A percentile compares a stretch with the other conserved stretches of the same genome.
phyloP scores from a whole-genome alignment of 1,140 invertebrate species.

The Tetranychus cinnabarinus region DNA sequence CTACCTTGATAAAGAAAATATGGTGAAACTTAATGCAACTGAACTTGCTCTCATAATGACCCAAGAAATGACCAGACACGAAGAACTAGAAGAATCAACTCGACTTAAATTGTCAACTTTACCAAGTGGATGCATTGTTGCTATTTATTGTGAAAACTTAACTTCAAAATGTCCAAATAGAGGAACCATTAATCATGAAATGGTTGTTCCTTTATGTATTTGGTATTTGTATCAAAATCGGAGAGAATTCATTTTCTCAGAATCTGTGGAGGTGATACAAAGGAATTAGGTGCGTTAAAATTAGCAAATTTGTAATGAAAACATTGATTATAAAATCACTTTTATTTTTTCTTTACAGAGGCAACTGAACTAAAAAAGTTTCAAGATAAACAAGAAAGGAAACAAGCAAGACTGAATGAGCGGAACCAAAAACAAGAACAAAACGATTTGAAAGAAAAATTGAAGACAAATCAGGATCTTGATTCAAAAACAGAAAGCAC shows the following conservation, averaged over 20 bases:
- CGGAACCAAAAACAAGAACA: not conserved
- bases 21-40: not conserved
- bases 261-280: conserved; percentile 46
- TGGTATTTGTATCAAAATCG: conserved; percentile 65
- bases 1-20: not conserved
- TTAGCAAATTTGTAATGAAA: not conserved
- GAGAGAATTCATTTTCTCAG: conserved; percentile 63
- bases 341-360: not conserved
- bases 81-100: conserved; percentile 23
- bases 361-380: not conserved
- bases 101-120: conserved; percentile 1
- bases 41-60: conserved; percentile 2
- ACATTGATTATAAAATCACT: not conserved
- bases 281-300: not conserved
- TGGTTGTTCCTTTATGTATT: conserved; percentile 53
- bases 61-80: conserved; percentile 12
- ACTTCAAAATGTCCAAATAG: conserved; percentile 28
- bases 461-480: not conserved
- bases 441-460: not conserved
- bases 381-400: not conserved
- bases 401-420: not conserved
- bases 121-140: conserved; percentile 1
- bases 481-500: no score
- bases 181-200: conserved; percentile 23
- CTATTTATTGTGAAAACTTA: not conserved